Conservation (phyloP, 2,888 invertebrate genomes). For the Drosophila greeni region DNA sequence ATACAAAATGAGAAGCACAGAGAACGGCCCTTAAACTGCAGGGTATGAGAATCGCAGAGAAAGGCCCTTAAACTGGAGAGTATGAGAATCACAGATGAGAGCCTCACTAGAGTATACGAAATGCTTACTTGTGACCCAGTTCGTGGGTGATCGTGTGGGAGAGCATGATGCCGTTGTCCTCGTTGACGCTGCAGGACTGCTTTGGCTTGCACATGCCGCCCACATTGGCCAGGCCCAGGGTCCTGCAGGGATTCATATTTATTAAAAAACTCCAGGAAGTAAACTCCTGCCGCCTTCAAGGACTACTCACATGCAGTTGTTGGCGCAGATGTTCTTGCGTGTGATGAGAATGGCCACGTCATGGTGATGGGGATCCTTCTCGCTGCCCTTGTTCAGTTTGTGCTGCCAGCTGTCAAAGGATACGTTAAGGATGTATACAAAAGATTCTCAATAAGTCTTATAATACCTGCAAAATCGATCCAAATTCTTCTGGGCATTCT, state of each 20-base stretch:
- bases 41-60: no score
- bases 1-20: no score
- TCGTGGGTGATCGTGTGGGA: conserved; percentile 95
- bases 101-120: no score
- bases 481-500: conserved; percentile 90
- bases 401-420: conserved; percentile 84
- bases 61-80: no score
- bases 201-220: conserved; percentile 92
- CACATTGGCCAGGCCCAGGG: conserved; percentile 92
- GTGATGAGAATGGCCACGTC: conserved; percentile 93
- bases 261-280: neutral
- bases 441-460: no score
- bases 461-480: conserved; percentile 88
- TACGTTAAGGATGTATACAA: no score
- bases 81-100: no score
- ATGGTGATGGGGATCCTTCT: conserved; percentile 91
- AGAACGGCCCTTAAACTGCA: no score
- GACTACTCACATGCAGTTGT: conserved; percentile 77
- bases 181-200: conserved; percentile 92
- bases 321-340: conserved; percentile 85
- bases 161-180: conserved; percentile 92
- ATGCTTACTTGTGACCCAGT: conserved; percentile 94
- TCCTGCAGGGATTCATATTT: conserved; percentile 80
- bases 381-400: conserved; percentile 85
- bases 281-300: neutral